Evolutionary conservation across 2,797 vertebrate species (phyloP).

Genomic region (Rhynchotus rufescens): DNA sequence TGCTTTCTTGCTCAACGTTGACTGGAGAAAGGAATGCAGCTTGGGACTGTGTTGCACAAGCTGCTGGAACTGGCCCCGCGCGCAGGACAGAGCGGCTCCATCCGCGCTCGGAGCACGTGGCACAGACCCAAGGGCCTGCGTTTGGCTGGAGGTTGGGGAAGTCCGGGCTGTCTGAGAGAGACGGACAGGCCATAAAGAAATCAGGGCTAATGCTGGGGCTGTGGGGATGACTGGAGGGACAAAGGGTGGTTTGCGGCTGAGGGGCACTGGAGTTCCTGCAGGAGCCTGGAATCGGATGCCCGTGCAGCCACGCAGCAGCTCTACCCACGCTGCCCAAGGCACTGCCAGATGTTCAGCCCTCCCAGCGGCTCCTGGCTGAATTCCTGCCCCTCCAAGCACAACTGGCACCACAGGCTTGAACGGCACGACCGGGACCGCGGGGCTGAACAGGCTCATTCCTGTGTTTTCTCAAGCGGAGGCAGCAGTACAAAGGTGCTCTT

Average conservation of each 20-base stretch:
- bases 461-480: background rate
- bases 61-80: background rate
- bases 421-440: background rate
- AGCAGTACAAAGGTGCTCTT: background rate
- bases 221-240: background rate
- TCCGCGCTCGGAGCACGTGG: background rate
- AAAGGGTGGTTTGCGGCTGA: background rate
- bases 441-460: background rate
- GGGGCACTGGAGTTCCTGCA: background rate
- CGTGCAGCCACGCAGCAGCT: background rate
- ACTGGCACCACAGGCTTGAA: background rate
- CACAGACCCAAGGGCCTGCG: background rate
- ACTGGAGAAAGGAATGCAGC: background rate
- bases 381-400: background rate
- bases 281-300: background rate
- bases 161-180: background rate
- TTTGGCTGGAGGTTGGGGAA: background rate
- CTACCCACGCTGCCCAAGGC: background rate
- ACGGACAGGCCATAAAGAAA: background rate
- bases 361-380: background rate
- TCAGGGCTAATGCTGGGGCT: fast-evolving
- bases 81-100: background rate
- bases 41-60: background rate
- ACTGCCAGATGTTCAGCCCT: background rate
- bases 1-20: fast-evolving